Evolutionary conservation across 1,140 invertebrate species (phyloP).

Genomic region (Harlomillsia oculata): DNA sequence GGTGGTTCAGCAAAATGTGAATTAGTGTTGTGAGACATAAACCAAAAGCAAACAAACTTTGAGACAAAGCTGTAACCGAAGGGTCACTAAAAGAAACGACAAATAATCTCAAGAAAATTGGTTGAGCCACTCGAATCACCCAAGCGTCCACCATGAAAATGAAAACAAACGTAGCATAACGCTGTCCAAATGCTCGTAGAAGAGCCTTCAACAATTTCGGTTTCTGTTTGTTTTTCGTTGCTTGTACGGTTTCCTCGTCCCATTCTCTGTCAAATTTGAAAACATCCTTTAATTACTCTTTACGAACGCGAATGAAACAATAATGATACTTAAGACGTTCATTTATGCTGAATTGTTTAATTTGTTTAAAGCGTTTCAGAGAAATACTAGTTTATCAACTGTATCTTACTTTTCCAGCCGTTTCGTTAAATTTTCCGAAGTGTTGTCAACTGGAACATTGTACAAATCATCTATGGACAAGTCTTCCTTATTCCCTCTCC

Average conservation of each 20-base stretch:
- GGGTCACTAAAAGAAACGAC: constrained; percentile 45
- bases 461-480: constrained; percentile 49
- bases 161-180: neutral
- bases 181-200: constrained; percentile 13
- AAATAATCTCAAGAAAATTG: constrained; percentile 47
- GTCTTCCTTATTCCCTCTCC: constrained; percentile 47
- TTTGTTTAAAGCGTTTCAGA: too few species aligned
- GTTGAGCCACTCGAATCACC: constrained; percentile 38
- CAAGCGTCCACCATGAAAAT: constrained; percentile 21
- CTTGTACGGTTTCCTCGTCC: constrained; percentile 9
- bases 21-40: constrained; percentile 47
- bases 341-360: too few species aligned
- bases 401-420: too few species aligned
- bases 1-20: constrained; percentile 49
- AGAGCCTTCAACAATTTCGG: constrained; percentile 13
- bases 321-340: too few species aligned
- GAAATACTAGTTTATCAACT: too few species aligned
- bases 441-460: constrained; percentile 46
- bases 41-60: constrained; percentile 50
- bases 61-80: constrained; percentile 40
- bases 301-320: too few species aligned
- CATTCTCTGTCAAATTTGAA: constrained; percentile 11
- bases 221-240: neutral
- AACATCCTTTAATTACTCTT: too few species aligned
- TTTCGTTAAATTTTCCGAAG: constrained; percentile 39